Evolutionary conservation across 2,113 vertebrate genomes (phyloP), one percentile per base, ranked within the genome.

Genomic region (Balaenoptera acutorostrata): DNA sequence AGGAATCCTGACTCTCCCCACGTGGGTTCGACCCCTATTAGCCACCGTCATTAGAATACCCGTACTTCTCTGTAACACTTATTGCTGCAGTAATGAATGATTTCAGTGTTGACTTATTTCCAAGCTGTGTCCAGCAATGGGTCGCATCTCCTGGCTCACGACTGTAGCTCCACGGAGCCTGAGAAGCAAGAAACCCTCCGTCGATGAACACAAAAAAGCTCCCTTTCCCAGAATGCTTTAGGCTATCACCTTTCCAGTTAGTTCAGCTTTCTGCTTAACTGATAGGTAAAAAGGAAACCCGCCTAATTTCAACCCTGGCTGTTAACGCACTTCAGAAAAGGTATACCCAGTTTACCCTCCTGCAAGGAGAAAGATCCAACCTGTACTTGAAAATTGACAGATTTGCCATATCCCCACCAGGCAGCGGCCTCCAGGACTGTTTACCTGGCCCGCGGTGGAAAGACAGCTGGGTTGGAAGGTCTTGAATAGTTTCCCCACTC

Each of bases 1-100:
- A 11, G n/a, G 49, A 29, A 14, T 23, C 68, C 33, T 17, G 3
- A 27, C 41, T 63, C 46, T 57, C 31, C 14, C 21, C 46, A 8
- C 33, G 10, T 2, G 17, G 44, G 3, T 12, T 44, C 1, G 1
- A 12, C 46, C 8, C 29, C 41, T 36, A 6, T 8, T 8, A 25
- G 23, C 55, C 23, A 29, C 13, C 13, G 33, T 44, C 36, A 11
- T n/a, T 3, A 5, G 71, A 44, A 20, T 6, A 33, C 18, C 49
- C 27, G 3, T 5, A 11, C 36, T 2, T 31, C 72, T 80, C 52
- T 25, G 21, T 6, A n/a, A 41, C n/a, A 41, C 23, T 36, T 2
- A 31, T 0, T 41, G 59, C 55, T 0, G 0, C 10, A 2, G 15
- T 33, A 13, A 36, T 21, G 59, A 68, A 63, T 0, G 2, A 66